Evolutionary conservation across 1,140 invertebrate species (phyloP), one percentile per base, ranked within the genome.

Genomic region (Maconellicoccus hirsutus): DNA sequence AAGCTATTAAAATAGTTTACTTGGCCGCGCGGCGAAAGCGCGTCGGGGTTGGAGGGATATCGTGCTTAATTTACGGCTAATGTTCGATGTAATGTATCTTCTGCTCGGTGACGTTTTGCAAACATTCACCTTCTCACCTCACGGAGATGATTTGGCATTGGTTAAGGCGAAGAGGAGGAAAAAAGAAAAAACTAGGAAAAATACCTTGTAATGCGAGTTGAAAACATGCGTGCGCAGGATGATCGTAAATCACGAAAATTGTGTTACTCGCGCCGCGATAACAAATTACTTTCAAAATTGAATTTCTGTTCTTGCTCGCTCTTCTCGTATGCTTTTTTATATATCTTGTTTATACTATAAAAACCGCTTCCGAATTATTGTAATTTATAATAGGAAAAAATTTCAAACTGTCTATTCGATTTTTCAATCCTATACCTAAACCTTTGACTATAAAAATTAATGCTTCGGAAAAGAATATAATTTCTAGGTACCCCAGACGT

Each of bases 51-150:
- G 4, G 6, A 52, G 42, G 42, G 42, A 52, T 52, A 52, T 52
- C 42, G 42, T 52, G 42, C 42, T 52, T 52, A 52, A 52, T 52
- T 52, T 52, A 52, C 42, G n/a, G n/a, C 42, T 52, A 52, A 52
- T 52, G 42, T 52, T 52, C 42, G 42, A 52, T 52, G 42, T 52
- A 52, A 52, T 52, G 42, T 52, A 52, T 52, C 42, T 52, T 52
- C 12, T 19, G 16, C 42, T 14, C 42, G 10, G 42, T 52, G 42
- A 52, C 42, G 42, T 52, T 52, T 52, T 19, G 42, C 42, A 52
- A 52, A 52, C 42, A 52, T 52, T 52, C 42, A 52, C 42, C 42
- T 52, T 52, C 42, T 52, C 42, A 52, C 42, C 42, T 52, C n/a
- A 8, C 2, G 3, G 12, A 52, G 42, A 52, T 52, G 42, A 52